Evolutionary conservation across 1,140 invertebrate genomes (phyloP), one percentile per base, ranked within the genome.

Genomic region (Archivesica marissinica): DNA sequence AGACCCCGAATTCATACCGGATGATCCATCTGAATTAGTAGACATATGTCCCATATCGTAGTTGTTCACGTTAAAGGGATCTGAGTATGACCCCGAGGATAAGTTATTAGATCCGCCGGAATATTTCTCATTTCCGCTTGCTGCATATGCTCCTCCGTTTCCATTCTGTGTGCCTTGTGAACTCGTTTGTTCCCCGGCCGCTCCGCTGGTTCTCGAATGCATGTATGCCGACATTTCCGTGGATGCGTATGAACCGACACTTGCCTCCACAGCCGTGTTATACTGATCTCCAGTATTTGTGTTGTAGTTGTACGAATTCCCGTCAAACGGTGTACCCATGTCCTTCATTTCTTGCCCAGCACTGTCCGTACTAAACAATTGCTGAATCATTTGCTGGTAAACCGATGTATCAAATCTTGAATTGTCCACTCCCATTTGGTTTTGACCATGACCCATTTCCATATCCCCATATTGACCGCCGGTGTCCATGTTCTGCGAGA

Each of bases 181-280:
- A 7, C 6, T 47, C 11, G 23, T 30, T 23, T 70, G 38, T 1
- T 39, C 66, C 1, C 6, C 47, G n/a, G 66, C n/a, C 3, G 23
- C 33, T 4, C 30, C 50, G 23, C 74, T 56, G 13, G 35, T 54
- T 1, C 33, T 38, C 4, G 54, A 15, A n/a, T n/a, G n/a, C n/a
- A n/a, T n/a, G 52, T 64, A 64, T 13, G 56, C 1, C 20, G 76
- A 79, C 38, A 61, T 79, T 17, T 64, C 76, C 9, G 76, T 64
- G 4, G 76, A 79, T 23, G 76, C 76, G 25, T n/a, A 79, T 47
- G 76, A 79, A 33, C 76, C 76, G 17, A 64, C 25, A 25, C 76
- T 79, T 39, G 76, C 33, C 20, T 79, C 76, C 56, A 44, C 30
- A 15, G 35, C 76, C 4, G 76, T 79, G 39, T 79, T 79, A 33